These are phyloP conservation scores for Arizona elegans DNA, from an alignment of 2,113 vertebrate genomes.

Conservation along the genomic window DNA sequence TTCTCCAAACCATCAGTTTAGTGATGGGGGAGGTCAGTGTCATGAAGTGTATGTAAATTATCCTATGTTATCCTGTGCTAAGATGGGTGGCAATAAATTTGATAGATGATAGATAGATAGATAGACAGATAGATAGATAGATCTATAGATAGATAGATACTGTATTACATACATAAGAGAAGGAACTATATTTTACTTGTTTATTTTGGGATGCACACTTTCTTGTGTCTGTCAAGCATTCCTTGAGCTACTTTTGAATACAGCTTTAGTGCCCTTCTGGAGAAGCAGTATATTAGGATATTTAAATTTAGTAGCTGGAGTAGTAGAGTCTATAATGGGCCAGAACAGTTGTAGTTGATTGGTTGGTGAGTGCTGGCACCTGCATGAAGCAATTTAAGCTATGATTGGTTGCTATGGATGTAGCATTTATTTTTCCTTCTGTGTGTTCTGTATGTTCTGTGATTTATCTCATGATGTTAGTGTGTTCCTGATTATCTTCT, in stretches of 20 bases:
- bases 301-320: neutral
- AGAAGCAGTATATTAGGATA: neutral
- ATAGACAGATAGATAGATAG: no score
- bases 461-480: neutral
- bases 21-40: no score
- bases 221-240: neutral
- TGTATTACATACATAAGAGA: neutral
- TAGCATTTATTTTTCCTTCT: neutral
- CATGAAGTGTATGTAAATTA: no score
- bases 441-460: neutral
- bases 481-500: neutral
- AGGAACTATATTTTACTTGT: neutral
- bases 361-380: neutral
- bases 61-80: no score
- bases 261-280: neutral
- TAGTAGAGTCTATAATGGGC: neutral
- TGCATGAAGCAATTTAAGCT: neutral
- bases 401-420: neutral
- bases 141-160: no score
- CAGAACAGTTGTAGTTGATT: neutral
- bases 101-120: no score
- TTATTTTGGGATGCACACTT: neutral
- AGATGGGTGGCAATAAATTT: no score
- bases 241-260: neutral
- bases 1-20: no score